phyloP scores from a whole-genome alignment of 2,888 invertebrate species.

The Thumatha senex region DNA sequence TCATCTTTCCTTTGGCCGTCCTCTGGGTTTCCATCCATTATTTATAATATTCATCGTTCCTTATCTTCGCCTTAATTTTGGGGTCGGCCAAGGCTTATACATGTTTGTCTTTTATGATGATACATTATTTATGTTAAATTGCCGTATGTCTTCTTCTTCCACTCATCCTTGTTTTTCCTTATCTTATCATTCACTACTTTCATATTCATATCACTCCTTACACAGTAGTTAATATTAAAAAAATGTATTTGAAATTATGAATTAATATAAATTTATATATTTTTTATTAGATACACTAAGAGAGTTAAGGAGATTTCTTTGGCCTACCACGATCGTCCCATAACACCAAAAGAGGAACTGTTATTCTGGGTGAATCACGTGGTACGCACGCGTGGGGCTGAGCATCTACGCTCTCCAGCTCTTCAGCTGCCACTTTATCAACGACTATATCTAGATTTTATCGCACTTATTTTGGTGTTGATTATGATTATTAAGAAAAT shows the following conservation, averaged over 20 bases:
- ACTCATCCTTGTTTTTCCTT: too few species aligned
- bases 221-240: too few species aligned
- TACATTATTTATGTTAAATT: too few species aligned
- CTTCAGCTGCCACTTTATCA: constrained; percentile 51
- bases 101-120: too few species aligned
- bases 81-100: too few species aligned
- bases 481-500: background rate
- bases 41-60: too few species aligned
- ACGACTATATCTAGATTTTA: constrained; percentile 52
- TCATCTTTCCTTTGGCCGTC: too few species aligned
- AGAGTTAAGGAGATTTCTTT: constrained; percentile 48
- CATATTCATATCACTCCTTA: too few species aligned
- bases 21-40: too few species aligned
- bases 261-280: constrained; percentile 14
- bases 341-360: constrained; percentile 44
- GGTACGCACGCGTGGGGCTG: constrained; percentile 49
- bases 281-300: constrained; percentile 51
- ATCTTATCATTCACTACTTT: too few species aligned
- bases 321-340: constrained; percentile 52
- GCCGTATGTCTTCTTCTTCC: too few species aligned
- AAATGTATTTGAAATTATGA: background rate
- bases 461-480: constrained; percentile 19
- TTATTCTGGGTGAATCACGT: constrained; percentile 62
- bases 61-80: too few species aligned
- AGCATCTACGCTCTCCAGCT: constrained; percentile 52